These are phyloP conservation scores for Acrossocheilus wenchowensis DNA, from an alignment of 2,797 vertebrate species.

Conservation along the genomic window DNA sequence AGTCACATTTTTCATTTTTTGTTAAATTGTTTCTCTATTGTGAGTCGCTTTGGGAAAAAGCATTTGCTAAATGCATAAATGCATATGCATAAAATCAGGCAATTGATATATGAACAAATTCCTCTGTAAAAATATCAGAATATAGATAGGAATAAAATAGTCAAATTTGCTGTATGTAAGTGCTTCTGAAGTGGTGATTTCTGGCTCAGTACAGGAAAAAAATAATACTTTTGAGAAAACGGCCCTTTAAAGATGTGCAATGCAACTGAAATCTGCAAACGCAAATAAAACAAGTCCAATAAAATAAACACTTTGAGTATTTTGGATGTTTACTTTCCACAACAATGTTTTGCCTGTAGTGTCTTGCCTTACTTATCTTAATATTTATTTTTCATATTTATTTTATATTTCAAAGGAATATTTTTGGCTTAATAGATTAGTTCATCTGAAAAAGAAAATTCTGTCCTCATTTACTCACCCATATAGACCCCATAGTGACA, in stretches of 20 bases:
- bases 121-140: not conserved
- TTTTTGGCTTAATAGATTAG: not conserved
- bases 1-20: no score
- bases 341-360: not conserved
- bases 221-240: not conserved
- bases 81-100: not conserved
- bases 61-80: not conserved
- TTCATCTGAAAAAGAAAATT: not conserved
- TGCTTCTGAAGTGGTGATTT: not conserved
- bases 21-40: not conserved
- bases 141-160: not conserved
- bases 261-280: not conserved
- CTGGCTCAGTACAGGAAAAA: not conserved
- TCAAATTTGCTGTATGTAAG: not conserved
- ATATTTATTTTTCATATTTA: not conserved
- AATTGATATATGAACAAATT: not conserved
- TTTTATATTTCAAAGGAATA: not conserved
- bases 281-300: not conserved
- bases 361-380: not conserved
- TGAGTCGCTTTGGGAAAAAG: not conserved
- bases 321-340: not conserved
- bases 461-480: not conserved
- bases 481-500: not conserved
- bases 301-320: not conserved
- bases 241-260: not conserved